Conservation (phyloP, 2,797 vertebrate species). For the Aplochiton taeniatus region DNA sequence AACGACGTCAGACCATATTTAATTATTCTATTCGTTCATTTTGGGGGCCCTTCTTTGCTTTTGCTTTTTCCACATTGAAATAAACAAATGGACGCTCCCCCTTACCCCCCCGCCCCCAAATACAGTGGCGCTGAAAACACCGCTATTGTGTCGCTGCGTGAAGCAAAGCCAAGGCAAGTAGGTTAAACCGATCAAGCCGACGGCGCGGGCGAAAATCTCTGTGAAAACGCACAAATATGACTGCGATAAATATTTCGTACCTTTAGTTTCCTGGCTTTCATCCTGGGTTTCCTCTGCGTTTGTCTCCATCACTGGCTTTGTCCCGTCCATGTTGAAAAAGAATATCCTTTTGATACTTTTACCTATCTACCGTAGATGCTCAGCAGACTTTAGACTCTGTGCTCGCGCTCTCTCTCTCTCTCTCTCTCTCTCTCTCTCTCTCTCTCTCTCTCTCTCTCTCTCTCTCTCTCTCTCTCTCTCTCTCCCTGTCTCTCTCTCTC, state of each 20-base stretch:
- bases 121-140: not conserved
- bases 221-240: conserved; percentile 41
- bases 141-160: conserved; percentile 59
- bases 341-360: conserved; percentile 72
- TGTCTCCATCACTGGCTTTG: conserved; percentile 97
- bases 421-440: conserved; percentile 6
- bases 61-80: no score
- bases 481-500: conserved; percentile 13
- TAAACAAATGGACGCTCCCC: not conserved
- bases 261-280: conserved; percentile 97
- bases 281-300: conserved; percentile 92
- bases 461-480: conserved; percentile 6
- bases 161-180: conserved; percentile 59
- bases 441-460: not conserved
- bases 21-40: not conserved
- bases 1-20: not conserved
- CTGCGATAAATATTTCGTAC: conserved; percentile 69
- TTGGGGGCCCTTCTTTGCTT: not conserved
- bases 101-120: not conserved
- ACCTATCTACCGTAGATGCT: conserved; percentile 46
- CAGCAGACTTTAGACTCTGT: conserved; percentile 68
- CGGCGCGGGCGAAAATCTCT: conserved; percentile 68
- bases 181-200: conserved; percentile 63
- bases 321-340: conserved; percentile 92
- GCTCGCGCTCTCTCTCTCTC: conserved; percentile 61